Percentiles rank a stretch among this genome's conserved stretches.
Conservation (phyloP, 2,888 invertebrate species). For the Marasmarcha lunaedactyla region DNA sequence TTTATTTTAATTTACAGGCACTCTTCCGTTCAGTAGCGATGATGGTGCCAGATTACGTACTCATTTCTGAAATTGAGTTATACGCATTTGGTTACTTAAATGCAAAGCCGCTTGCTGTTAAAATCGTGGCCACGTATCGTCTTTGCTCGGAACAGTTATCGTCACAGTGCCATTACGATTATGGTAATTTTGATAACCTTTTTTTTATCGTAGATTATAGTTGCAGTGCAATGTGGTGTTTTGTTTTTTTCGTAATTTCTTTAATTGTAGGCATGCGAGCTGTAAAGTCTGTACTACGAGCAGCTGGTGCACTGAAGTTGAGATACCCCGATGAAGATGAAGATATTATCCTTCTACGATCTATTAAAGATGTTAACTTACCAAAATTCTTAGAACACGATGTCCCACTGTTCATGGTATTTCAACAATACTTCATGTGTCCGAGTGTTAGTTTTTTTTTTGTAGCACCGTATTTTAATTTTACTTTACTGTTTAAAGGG, state of each 20-base stretch:
- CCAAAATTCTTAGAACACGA: constrained; percentile 93
- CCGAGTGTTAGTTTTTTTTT: no score
- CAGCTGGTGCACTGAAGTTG: constrained; percentile 91
- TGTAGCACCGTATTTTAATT: no score
- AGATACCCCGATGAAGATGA: constrained; percentile 90
- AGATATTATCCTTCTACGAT: constrained; percentile 86
- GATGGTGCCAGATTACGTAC: constrained; percentile 97
- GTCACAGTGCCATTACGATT: constrained; percentile 95
- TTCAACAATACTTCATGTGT: not conserved
- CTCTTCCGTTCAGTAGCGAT: constrained; percentile 95
- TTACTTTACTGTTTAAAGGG: constrained; percentile 69
- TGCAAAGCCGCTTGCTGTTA: constrained; percentile 89
- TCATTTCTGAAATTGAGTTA: constrained; percentile 94
- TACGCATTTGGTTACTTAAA: constrained; percentile 93
- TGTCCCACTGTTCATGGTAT: constrained; percentile 85
- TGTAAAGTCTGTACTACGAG: constrained; percentile 92
- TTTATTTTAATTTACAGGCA: constrained; percentile 60
- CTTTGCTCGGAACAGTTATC: constrained; percentile 94
- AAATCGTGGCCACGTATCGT: constrained; percentile 94
- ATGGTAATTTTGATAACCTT: constrained; percentile 74
- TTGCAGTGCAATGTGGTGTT: no score
- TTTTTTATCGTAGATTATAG: not conserved
- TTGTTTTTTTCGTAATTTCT: no score
- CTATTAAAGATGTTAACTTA: constrained; percentile 94
- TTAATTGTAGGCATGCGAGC: constrained; percentile 90